Evolutionary conservation across 1,140 invertebrate genomes (phyloP).

Genomic region (Lasioglossum albipes): DNA sequence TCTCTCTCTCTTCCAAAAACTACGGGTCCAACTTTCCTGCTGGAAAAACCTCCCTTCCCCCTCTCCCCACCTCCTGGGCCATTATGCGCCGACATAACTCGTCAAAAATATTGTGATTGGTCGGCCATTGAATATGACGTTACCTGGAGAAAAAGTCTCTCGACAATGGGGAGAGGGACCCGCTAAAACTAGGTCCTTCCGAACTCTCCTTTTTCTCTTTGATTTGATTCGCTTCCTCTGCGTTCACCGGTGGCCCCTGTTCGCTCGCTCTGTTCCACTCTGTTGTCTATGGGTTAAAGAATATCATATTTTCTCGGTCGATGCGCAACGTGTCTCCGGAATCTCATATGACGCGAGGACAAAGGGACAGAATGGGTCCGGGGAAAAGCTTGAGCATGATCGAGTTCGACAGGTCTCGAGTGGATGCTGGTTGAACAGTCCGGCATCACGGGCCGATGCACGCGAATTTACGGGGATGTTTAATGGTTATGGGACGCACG

Average conservation of each 20-base stretch:
- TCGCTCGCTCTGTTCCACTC: no score
- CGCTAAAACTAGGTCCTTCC: slow-evolving; percentile 49
- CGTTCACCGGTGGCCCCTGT: neutral
- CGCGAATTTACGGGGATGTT: neutral
- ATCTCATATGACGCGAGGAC: slow-evolving; percentile 52
- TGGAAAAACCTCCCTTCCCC: slow-evolving; percentile 45
- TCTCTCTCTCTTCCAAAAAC: slow-evolving; percentile 37
- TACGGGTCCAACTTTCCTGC: slow-evolving; percentile 18
- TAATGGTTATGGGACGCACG: neutral
- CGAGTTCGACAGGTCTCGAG: slow-evolving; percentile 44
- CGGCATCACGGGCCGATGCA: slow-evolving; percentile 27
- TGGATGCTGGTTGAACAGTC: neutral
- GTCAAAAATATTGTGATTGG: slow-evolving; percentile 82
- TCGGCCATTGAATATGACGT: slow-evolving; percentile 74
- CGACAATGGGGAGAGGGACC: slow-evolving; percentile 54
- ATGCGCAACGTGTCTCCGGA: slow-evolving; percentile 60
- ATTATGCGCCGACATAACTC: slow-evolving; percentile 78
- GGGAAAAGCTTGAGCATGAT: slow-evolving; percentile 51
- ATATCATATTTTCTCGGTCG: slow-evolving; percentile 65
- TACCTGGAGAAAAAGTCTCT: slow-evolving; percentile 65
- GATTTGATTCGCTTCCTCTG: neutral
- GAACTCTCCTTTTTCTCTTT: neutral
- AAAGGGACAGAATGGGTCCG: slow-evolving; percentile 31
- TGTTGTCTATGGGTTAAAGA: slow-evolving; percentile 40
- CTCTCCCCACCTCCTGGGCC: slow-evolving; percentile 28